Percentiles rank a stretch among this genome's conserved stretches.
These are phyloP conservation scores for Arrhopalites spinosus DNA, from an alignment of 2,888 invertebrate species.

Conservation along the genomic window DNA sequence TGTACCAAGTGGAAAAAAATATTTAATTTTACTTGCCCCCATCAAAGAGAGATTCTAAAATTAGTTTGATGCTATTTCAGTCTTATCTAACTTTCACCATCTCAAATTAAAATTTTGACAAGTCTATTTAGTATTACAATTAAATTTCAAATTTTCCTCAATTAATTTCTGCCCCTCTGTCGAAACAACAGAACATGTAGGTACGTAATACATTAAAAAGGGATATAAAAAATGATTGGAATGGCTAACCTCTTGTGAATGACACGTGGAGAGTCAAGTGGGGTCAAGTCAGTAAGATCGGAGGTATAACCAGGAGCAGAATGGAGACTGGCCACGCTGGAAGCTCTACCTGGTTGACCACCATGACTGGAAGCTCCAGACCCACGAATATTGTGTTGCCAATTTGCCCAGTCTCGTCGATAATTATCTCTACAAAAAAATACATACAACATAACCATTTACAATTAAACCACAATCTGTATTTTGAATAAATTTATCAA, in stretches of 20 bases:
- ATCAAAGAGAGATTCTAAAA: neutral
- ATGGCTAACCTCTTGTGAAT: slow-evolving; percentile 35
- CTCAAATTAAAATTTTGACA: neutral
- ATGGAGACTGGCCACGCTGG: slow-evolving; percentile 52
- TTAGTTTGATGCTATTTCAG: no score
- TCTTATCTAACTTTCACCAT: no score
- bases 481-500: no score
- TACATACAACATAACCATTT: no score
- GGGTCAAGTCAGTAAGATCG: slow-evolving; percentile 50
- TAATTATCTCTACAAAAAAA: slow-evolving; percentile 66
- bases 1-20: neutral
- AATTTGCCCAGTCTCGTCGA: slow-evolving; percentile 75
- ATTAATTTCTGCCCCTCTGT: neutral
- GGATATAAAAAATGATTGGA: neutral
- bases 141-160: neutral
- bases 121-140: neutral
- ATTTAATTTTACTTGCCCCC: neutral
- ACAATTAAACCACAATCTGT: no score
- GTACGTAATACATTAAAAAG: neutral
- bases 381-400: slow-evolving; percentile 57
- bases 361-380: slow-evolving; percentile 30
- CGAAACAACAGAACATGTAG: neutral
- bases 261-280: slow-evolving; percentile 36
- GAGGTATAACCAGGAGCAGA: slow-evolving; percentile 47
- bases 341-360: slow-evolving; percentile 37